These are phyloP conservation scores for Myzus persicae DNA, from an alignment of 1,140 invertebrate species.

Conservation along the genomic window DNA sequence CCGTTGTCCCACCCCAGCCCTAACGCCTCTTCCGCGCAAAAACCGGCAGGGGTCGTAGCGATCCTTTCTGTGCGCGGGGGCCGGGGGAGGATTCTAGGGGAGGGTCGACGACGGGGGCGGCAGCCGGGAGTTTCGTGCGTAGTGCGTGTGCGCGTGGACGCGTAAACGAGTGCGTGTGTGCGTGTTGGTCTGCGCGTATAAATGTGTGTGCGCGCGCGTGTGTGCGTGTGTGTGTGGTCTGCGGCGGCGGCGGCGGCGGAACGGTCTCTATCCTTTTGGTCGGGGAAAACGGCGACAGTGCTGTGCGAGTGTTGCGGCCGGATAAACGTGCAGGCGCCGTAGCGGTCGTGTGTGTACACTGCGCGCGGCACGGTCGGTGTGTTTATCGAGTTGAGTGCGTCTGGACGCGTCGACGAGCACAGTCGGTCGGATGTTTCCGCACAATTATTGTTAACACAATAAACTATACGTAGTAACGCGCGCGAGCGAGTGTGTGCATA, in stretches of 20 bases:
- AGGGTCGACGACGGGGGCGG: not conserved
- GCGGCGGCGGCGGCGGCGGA: constrained; percentile 7
- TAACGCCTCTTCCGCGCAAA: not conserved
- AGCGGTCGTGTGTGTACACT: not conserved
- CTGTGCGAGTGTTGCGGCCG: constrained; percentile 48
- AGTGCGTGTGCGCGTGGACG: constrained; percentile 12
- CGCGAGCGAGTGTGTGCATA: no score
- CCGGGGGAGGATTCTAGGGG: not conserved
- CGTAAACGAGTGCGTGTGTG: not conserved
- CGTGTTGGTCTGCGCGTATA: not conserved
- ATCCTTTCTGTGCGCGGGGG: not conserved
- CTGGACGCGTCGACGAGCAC: not conserved
- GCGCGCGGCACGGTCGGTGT: not conserved
- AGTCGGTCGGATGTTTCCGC: not conserved
- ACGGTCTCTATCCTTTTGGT: constrained; percentile 23
- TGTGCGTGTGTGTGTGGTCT: not conserved
- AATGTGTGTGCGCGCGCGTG: not conserved
- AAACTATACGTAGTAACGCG: not conserved
- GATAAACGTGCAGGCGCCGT: constrained; percentile 9
- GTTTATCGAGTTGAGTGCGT: no score
- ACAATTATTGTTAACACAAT: not conserved
- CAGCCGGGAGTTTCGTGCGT: not conserved
- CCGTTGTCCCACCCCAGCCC: no score
- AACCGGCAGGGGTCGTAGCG: not conserved
- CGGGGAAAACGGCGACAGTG: constrained; percentile 37